phyloP scores from a whole-genome alignment of 2,888 invertebrate species.

The Stegophylla sp. region DNA sequence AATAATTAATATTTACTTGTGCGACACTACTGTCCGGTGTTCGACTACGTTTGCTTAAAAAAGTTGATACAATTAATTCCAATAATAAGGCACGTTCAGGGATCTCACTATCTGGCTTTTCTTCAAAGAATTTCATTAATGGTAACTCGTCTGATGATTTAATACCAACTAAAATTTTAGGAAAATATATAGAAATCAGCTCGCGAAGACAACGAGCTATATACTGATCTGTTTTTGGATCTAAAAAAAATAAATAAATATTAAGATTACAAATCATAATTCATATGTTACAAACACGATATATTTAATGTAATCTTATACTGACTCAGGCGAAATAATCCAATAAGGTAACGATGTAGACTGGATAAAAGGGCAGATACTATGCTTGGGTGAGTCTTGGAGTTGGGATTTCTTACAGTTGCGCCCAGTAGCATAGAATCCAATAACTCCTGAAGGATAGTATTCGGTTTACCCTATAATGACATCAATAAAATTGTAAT shows the following conservation, averaged over 20 bases:
- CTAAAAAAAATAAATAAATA: slow-evolving; percentile 60
- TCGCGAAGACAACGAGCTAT: slow-evolving; percentile 61
- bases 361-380: slow-evolving; percentile 67
- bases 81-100: slow-evolving; percentile 40
- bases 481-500: not conserved
- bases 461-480: slow-evolving; percentile 64
- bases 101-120: slow-evolving; percentile 47
- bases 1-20: slow-evolving; percentile 30
- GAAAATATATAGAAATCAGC: slow-evolving; percentile 62
- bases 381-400: slow-evolving; percentile 65
- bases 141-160: slow-evolving; percentile 54
- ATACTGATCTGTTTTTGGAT: slow-evolving; percentile 61
- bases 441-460: slow-evolving; percentile 68
- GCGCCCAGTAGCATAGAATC: slow-evolving; percentile 68
- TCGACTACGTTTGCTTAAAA: slow-evolving; percentile 48
- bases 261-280: too few relatives aligned
- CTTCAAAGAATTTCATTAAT: slow-evolving; percentile 60
- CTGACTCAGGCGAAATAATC: slow-evolving; percentile 67
- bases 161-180: slow-evolving; percentile 61
- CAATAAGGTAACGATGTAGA: slow-evolving; percentile 68
- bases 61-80: slow-evolving; percentile 43
- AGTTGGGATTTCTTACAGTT: slow-evolving; percentile 66
- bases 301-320: slow-evolving; percentile 64
- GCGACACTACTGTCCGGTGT: slow-evolving; percentile 47
- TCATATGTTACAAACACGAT: too few relatives aligned